These are phyloP conservation scores for Hololepta plana DNA, from an alignment of 2,888 invertebrate species.

Conservation along the genomic window DNA sequence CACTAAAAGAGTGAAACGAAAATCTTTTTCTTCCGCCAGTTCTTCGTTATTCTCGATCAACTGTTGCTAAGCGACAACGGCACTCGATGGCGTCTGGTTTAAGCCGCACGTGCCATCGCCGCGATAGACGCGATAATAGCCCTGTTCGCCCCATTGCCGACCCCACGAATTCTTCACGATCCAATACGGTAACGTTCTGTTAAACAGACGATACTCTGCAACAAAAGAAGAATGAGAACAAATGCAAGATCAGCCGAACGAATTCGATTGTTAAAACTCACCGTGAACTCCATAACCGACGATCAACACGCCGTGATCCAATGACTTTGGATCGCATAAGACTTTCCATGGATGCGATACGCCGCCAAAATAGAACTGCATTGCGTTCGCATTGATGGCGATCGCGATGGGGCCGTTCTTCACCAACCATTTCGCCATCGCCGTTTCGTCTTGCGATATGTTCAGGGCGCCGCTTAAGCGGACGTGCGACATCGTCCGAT, in stretches of 20 bases:
- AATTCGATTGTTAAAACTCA: conserved; percentile 31
- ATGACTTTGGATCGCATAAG: conserved; percentile 52
- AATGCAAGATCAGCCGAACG: not conserved
- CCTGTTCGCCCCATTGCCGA: conserved; percentile 76
- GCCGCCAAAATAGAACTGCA: conserved; percentile 93
- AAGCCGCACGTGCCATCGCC: conserved; percentile 93
- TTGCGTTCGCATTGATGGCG: conserved; percentile 89
- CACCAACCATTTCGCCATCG: conserved; percentile 82
- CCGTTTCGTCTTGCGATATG: conserved; percentile 70
- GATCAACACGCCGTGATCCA: conserved; percentile 93
- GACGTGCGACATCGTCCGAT: conserved; percentile 41
- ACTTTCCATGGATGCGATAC: conserved; percentile 82
- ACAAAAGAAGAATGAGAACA: conserved; percentile 15
- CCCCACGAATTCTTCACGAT: conserved; percentile 95
- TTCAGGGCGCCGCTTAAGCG: conserved; percentile 64
- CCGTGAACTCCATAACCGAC: conserved; percentile 77
- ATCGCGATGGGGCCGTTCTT: conserved; percentile 87
- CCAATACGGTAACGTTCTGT: conserved; percentile 76
- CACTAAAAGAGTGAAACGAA: no score
- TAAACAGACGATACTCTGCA: conserved; percentile 60
- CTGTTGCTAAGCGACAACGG: conserved; percentile 33
- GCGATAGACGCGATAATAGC: conserved; percentile 85
- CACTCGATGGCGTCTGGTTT: conserved; percentile 78
- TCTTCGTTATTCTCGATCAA: not conserved
- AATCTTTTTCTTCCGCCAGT: no score